Percentiles rank a stretch among this genome's conserved stretches.
These are phyloP conservation scores for Myotis daubentonii DNA, from an alignment of 2,797 vertebrate species.

Conservation along the genomic window DNA sequence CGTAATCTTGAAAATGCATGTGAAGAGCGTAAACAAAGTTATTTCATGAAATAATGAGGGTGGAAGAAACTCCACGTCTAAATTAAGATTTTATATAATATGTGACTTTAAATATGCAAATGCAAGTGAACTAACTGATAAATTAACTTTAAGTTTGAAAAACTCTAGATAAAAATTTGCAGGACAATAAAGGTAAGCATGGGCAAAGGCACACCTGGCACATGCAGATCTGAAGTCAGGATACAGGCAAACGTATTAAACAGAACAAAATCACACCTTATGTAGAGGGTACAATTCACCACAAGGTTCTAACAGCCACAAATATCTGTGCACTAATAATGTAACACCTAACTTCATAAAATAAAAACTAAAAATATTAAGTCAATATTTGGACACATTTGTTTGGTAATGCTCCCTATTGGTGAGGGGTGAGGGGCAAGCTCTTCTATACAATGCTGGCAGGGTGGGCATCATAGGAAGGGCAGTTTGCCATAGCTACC, in stretches of 20 bases:
- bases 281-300: background rate
- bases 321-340: background rate
- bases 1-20: background rate
- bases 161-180: background rate
- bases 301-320: background rate
- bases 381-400: background rate
- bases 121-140: background rate
- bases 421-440: background rate
- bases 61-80: background rate
- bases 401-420: background rate
- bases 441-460: accelerated
- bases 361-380: background rate
- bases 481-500: background rate
- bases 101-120: background rate
- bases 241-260: background rate
- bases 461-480: background rate
- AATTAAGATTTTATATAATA: constrained; percentile 42
- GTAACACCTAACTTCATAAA: background rate
- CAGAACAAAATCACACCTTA: background rate
- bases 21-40: background rate
- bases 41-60: constrained; percentile 21
- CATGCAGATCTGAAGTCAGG: background rate
- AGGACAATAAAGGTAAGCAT: background rate
- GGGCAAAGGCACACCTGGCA: background rate
- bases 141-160: background rate